Evolutionary conservation across 2,888 invertebrate genomes (phyloP).

Genomic region (Notocelia uddmanniana): DNA sequence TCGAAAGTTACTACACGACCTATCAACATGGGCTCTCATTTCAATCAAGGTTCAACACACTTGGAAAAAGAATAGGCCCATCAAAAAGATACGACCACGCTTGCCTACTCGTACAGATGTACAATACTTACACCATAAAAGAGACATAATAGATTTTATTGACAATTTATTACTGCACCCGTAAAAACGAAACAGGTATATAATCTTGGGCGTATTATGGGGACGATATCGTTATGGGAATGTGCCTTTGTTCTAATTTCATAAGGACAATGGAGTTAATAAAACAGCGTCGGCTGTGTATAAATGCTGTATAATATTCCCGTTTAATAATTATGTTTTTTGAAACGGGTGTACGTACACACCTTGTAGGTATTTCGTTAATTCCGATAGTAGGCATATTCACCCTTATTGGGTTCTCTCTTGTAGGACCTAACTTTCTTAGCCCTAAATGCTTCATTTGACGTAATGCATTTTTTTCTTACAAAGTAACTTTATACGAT

Average conservation of each 20-base stretch:
- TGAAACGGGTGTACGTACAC: too few relatives aligned
- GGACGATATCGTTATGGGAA: slow-evolving; percentile 28
- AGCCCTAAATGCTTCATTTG: too few relatives aligned
- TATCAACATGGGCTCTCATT: slow-evolving; percentile 6
- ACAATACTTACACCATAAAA: slow-evolving; percentile 55
- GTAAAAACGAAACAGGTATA: slow-evolving; percentile 55
- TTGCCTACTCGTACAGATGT: slow-evolving; percentile 30
- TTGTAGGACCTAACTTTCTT: too few relatives aligned
- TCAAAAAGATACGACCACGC: slow-evolving; percentile 30
- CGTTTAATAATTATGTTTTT: neutral
- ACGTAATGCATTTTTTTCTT: too few relatives aligned
- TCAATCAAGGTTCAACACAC: slow-evolving; percentile 26
- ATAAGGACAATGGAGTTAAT: neutral
- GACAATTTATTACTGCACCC: slow-evolving; percentile 59
- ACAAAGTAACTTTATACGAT: too few relatives aligned
- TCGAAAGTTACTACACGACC: neutral
- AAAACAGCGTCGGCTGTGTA: neutral
- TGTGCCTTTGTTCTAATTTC: slow-evolving; percentile 25
- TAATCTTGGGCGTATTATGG: slow-evolving; percentile 22
- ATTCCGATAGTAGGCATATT: too few relatives aligned
- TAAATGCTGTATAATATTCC: neutral
- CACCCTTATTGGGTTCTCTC: too few relatives aligned
- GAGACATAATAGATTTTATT: slow-evolving; percentile 60
- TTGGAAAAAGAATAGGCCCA: slow-evolving; percentile 27
- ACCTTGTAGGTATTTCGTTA: too few relatives aligned